Evolutionary conservation across 2,113 vertebrate genomes (phyloP).

Genomic region (Vidua chalybeata): DNA sequence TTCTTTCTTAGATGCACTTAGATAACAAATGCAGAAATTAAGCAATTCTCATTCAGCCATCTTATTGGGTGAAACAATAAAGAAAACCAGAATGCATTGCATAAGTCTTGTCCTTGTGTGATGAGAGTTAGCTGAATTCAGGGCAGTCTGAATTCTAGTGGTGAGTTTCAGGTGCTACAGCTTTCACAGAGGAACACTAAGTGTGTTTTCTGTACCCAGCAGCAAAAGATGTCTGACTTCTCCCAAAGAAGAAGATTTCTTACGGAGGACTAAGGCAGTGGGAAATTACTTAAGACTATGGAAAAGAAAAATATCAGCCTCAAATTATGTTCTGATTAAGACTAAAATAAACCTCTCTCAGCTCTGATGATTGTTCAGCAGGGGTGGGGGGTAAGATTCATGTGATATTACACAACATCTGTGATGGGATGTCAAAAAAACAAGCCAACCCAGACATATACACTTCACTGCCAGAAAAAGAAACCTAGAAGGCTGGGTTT

Average conservation of each 20-base stretch:
- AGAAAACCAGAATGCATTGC: neutral
- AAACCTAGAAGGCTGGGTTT: neutral
- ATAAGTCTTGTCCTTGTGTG: neutral
- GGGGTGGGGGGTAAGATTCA: neutral
- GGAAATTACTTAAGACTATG: neutral
- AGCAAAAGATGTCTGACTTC: neutral
- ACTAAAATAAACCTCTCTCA: neutral
- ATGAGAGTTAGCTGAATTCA: neutral
- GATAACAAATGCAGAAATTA: neutral
- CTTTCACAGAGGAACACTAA: neutral
- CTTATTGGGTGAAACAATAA: neutral
- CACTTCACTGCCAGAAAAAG: neutral
- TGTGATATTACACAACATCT: neutral
- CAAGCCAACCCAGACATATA: neutral
- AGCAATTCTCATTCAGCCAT: neutral
- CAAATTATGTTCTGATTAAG: neutral
- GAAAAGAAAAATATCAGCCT: neutral
- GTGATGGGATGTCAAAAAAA: neutral
- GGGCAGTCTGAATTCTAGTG: neutral
- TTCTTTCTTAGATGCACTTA: neutral
- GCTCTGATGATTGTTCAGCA: neutral
- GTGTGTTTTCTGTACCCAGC: neutral
- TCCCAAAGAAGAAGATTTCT: neutral
- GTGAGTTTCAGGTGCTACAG: neutral
- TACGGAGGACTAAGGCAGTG: neutral